Evolutionary conservation across 1,140 invertebrate species (phyloP), one percentile per base, ranked within the genome.

Genomic region (Pygmarrhopalites habei): DNA sequence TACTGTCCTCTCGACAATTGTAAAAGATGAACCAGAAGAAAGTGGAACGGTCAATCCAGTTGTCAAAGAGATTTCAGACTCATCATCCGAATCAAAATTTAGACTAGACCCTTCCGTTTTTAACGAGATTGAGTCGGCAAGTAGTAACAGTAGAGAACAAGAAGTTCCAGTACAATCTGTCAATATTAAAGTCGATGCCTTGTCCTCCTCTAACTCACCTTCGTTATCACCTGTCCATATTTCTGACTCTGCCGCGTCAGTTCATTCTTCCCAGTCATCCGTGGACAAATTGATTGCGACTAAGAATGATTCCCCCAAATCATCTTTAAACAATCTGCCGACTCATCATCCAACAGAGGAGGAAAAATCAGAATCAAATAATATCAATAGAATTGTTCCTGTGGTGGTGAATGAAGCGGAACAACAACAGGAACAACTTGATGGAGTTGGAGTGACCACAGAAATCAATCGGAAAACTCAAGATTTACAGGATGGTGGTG

Each of bases 101-200:
- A 41, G 68, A 12, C 53, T 70, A 2, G 68, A 70, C 17, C 32
- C 49, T 15, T 59, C 56, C 23, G 52, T 67, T 55, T 67, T 70
- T 41, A 44, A 53, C 58, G 61, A 60, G 21, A 32, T 10, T 41
- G n/a, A 12, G 56, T 72, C 10, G 32, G 73, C 1, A 10, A 43
- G 0, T 60, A 73, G 47, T 71, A n/a, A n/a, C n/a, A n/a, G n/a
- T n/a, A n/a, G n/a, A n/a, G n/a, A 58, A 56, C 71, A 71, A 61
- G 60, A 65, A 26, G 66, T 67, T 39, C 71, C 39, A n/a, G n/a
- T n/a, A n/a, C n/a, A n/a, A n/a, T n/a, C n/a, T n/a, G n/a, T n/a
- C n/a, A n/a, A n/a, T n/a, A n/a, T n/a, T n/a, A n/a, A n/a, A n/a
- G n/a, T n/a, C n/a, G n/a, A n/a, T n/a, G n/a, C n/a, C n/a, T n/a